Conservation (phyloP, 1,140 invertebrate species). For the Hestina assimilis region DNA sequence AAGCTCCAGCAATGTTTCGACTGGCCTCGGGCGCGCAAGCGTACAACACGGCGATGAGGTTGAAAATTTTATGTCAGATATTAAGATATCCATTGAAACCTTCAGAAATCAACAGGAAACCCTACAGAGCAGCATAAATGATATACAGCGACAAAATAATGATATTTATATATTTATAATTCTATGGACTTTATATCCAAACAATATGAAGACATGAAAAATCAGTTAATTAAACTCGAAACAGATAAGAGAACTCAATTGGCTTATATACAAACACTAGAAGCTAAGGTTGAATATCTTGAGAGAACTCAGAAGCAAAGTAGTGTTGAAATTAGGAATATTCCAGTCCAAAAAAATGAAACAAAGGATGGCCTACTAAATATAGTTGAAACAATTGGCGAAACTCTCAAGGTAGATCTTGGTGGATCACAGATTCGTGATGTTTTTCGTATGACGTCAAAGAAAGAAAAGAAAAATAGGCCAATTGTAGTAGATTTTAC, state of each 20-base stretch:
- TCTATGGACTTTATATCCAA: background rate
- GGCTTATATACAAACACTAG: conserved; percentile 7
- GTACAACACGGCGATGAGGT: too few relatives aligned
- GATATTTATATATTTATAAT: background rate
- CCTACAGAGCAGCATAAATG: too few relatives aligned
- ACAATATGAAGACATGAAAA: background rate
- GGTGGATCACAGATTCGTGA: too few relatives aligned
- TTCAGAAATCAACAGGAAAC: too few relatives aligned
- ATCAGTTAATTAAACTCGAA: background rate
- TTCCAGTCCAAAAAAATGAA: background rate
- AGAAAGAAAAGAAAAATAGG: conserved; percentile 6
- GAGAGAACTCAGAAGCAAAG: conserved; percentile 1
- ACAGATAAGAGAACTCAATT: background rate
- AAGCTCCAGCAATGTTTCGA: too few relatives aligned
- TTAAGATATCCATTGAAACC: too few relatives aligned
- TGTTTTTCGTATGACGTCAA: background rate
- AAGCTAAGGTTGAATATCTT: conserved; percentile 9
- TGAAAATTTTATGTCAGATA: too few relatives aligned
- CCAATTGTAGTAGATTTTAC: conserved; percentile 20
- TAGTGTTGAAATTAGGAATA: conserved; percentile 18
- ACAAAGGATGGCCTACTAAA: too few relatives aligned
- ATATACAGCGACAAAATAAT: background rate
- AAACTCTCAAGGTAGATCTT: too few relatives aligned
- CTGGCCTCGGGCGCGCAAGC: too few relatives aligned
- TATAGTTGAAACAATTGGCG: too few relatives aligned